phyloP scores from a whole-genome alignment of 2,888 invertebrate genomes.

The Gortyna flavago region DNA sequence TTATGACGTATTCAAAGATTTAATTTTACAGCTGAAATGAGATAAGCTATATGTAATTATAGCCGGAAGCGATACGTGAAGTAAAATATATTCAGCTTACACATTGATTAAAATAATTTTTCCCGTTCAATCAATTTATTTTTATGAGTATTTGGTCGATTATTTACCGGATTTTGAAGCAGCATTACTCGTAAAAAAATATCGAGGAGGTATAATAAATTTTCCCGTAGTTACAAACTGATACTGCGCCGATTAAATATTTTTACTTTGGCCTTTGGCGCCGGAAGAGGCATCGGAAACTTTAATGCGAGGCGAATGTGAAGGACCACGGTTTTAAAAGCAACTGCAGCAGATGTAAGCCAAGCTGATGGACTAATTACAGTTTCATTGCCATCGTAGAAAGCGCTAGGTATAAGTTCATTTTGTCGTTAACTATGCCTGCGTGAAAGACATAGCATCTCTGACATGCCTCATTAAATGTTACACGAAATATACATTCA shows the following conservation, averaged over 20 bases:
- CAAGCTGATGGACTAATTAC: constrained; percentile 32
- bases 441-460: constrained; percentile 22
- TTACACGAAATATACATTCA: constrained; percentile 56
- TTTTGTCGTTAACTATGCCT: constrained; percentile 13
- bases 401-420: constrained; percentile 17
- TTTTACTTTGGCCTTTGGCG: constrained; percentile 52
- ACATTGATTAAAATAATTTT: background rate
- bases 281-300: constrained; percentile 52
- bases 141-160: background rate
- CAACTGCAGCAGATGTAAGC: constrained; percentile 24
- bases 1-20: no score
- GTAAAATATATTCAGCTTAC: background rate
- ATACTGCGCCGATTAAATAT: constrained; percentile 24
- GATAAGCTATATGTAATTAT: background rate
- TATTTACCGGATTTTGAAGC: background rate
- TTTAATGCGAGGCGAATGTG: constrained; percentile 36
- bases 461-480: constrained; percentile 48
- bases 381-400: constrained; percentile 34
- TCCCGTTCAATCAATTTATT: background rate
- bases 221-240: constrained; percentile 25
- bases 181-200: background rate
- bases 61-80: background rate
- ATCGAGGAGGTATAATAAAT: constrained; percentile 16
- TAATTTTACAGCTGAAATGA: background rate
- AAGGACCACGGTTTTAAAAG: constrained; percentile 41